A percentile compares a stretch with the other conserved stretches of the same genome.
These are phyloP conservation scores for Platichthys flesus DNA, from an alignment of 2,113 vertebrate genomes.

Conservation along the genomic window DNA sequence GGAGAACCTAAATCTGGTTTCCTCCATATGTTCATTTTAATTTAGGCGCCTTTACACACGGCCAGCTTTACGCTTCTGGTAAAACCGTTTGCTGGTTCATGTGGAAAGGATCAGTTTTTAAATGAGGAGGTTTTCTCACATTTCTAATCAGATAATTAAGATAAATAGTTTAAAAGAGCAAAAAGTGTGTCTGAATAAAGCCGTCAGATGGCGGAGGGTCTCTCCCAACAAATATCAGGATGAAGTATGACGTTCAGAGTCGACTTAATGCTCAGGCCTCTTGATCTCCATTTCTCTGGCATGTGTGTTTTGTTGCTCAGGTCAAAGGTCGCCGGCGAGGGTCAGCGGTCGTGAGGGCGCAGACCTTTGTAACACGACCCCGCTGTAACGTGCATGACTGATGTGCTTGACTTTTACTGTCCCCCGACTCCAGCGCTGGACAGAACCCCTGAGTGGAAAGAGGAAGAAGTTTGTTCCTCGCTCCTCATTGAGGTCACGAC, in stretches of 20 bases:
- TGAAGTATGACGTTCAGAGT: conserved; percentile 45
- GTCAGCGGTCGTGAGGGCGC: conserved; percentile 40
- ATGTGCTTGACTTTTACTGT: conserved; percentile 33
- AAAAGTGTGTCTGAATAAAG: background rate
- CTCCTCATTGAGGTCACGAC: conserved; percentile 49
- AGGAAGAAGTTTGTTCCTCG: background rate
- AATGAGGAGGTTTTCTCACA: background rate
- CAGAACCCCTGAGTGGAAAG: background rate
- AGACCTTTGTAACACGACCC: conserved; percentile 67
- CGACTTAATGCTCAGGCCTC: conserved; percentile 29
- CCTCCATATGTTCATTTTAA: conserved; percentile 44
- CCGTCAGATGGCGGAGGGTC: background rate
- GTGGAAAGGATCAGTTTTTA: background rate
- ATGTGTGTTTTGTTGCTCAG: conserved; percentile 65
- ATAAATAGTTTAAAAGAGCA: background rate
- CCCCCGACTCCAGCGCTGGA: conserved; percentile 3
- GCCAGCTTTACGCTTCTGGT: background rate
- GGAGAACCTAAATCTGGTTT: conserved; percentile 32
- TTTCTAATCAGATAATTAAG: background rate
- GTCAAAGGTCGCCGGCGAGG: conserved; percentile 60
- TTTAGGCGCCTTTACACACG: conserved; percentile 13
- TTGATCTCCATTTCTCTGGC: conserved; percentile 41
- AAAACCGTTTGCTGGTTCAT: background rate
- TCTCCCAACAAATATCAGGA: conserved; percentile 2
- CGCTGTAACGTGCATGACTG: conserved; percentile 54